Evolutionary conservation across 2,113 vertebrate genomes (phyloP).

Genomic region (Pseudolaguvia tuberculata): DNA sequence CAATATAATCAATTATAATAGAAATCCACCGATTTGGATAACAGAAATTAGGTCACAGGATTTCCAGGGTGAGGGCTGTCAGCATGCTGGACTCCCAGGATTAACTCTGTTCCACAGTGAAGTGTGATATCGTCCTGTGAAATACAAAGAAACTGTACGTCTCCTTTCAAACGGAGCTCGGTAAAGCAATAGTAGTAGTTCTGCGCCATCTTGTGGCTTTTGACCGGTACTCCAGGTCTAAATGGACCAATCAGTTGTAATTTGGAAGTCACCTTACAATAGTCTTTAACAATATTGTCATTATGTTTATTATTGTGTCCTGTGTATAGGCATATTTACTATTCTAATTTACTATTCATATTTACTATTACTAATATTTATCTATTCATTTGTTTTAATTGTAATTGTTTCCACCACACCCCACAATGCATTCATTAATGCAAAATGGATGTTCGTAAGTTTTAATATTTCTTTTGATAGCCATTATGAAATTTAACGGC

Average conservation of each 20-base stretch:
- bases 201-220: slow-evolving; percentile 38
- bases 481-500: neutral
- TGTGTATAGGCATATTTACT: no score
- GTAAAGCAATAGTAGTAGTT: neutral
- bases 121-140: slow-evolving; percentile 63
- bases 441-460: no score
- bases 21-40: neutral
- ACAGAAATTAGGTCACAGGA: neutral
- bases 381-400: no score
- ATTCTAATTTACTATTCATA: no score
- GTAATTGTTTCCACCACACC: no score
- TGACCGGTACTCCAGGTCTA: no score
- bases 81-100: neutral
- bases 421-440: no score
- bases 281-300: neutral
- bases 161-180: neutral
- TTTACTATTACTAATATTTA: no score
- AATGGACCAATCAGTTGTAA: neutral
- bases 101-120: slow-evolving; percentile 63
- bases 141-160: slow-evolving; percentile 27
- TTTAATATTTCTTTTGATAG: no score
- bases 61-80: neutral
- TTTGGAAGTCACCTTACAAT: neutral
- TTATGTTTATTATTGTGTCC: neutral
- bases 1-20: neutral